These are phyloP conservation scores for Phocides pigmalion DNA, from an alignment of 1,140 invertebrate species.

Conservation along the genomic window DNA sequence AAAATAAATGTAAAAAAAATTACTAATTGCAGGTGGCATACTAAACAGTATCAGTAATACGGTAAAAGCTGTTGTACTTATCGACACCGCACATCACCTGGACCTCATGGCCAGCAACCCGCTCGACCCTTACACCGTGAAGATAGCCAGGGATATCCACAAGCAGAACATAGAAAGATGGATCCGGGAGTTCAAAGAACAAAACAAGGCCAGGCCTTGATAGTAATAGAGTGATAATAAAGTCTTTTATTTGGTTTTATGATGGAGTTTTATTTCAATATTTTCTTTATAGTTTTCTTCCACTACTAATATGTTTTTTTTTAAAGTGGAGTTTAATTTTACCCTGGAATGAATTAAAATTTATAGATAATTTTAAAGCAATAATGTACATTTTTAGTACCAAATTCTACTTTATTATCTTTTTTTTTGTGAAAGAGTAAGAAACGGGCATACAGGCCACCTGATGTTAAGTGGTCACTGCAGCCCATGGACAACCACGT, in stretches of 20 bases:
- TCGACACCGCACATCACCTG: slow-evolving; percentile 96
- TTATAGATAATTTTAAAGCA: no score
- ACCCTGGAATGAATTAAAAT: no score
- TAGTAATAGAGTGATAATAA: slow-evolving; percentile 7
- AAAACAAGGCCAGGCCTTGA: slow-evolving; percentile 28
- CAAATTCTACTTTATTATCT: no score
- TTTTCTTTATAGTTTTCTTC: no score
- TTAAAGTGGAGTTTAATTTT: no score
- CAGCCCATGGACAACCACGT: no score
- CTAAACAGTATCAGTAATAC: slow-evolving; percentile 87
- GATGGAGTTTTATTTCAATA: background rate
- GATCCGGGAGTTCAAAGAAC: slow-evolving; percentile 81
- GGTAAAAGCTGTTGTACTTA: slow-evolving; percentile 91
- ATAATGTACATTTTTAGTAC: no score
- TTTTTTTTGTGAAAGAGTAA: no score
- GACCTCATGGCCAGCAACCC: slow-evolving; percentile 91
- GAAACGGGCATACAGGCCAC: no score
- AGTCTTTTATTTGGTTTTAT: slow-evolving; percentile 3
- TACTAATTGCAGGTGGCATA: slow-evolving; percentile 89
- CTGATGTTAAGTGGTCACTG: no score
- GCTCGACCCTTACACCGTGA: slow-evolving; percentile 89
- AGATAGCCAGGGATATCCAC: slow-evolving; percentile 87
- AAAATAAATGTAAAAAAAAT: background rate
- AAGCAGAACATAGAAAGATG: slow-evolving; percentile 87
- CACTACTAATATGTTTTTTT: no score